Base-by-base conservation (phyloP, 2,797 vertebrate species). In the Danio albolineatus region DNA sequence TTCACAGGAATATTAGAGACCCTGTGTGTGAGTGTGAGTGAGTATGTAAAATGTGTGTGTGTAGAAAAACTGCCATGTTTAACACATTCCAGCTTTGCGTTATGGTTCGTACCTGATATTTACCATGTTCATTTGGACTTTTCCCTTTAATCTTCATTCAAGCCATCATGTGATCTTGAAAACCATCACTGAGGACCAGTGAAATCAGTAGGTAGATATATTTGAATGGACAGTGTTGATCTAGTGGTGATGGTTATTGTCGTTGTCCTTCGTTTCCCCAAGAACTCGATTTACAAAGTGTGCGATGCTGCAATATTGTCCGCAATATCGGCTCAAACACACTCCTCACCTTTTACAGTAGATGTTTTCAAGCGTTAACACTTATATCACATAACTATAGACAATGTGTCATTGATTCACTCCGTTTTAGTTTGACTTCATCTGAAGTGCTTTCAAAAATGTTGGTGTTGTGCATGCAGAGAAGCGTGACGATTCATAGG, bases 11-110 rank as follows among this genome's bases (percentile, higher is more conserved):
- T 80, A 82, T 80, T 44, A 19, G 57, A 28, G 54, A 44, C 43
- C 54, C 19, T 66, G 51, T 90, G 83, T 81, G 69, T 66, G 8
- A 65, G 46, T 82, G 54, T 69, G 38, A 82, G 19, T 70, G 28
- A 28, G 28, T 66, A 61, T 51, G 7, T 69, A n/a, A n/a, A n/a
- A 51, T 78, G 85, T 90, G 85, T 66, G 71, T 88, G 82, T 88
- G 85, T 81, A 80, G 78, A 89, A 83, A 89, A 86, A 92, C 93
- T 93, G 93, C 93, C 93, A 90, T 91, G 91, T 90, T 92, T 92
- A 91, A 85, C 88, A 93, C 91, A 93, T 92, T 93, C 91, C 90
- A 83, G 89, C 78, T 92, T 91, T 88, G 82, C 67, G 86, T 87
- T 89, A 51, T 84, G 64, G 80, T 88, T 81, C 64, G 79, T 78